Evolutionary conservation across 2,888 invertebrate species (phyloP), one percentile per base, ranked within the genome.

Genomic region (Harmothoe impar): DNA sequence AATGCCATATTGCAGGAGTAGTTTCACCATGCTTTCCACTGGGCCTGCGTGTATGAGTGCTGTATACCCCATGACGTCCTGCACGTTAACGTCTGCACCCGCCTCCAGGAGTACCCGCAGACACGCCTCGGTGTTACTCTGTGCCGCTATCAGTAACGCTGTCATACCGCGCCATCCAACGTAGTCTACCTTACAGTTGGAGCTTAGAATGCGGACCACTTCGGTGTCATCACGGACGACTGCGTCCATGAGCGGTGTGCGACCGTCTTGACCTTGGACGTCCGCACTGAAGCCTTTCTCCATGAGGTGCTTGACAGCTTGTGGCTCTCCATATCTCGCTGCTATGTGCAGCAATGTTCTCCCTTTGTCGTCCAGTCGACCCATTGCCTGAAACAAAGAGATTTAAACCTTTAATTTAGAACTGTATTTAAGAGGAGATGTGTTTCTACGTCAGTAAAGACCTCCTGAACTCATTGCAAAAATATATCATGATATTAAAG

Each of bases 191-290:
- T 68, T 25, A 33, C 89, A 62, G 5, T 68, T 89, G 33, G 25
- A 15, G 25, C n/a, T n/a, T 10, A 89, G 23, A 33, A n/a, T 23
- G n/a, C 33, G 25, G 1, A 89, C 89, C 25, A 89, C 62, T 29
- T 68, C 68, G 5, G 25, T 23, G 15, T 25, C 25, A n/a, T 43
- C 29, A 17, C 25, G 31, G 35, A 89, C 10, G 17, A 33, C 68
- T 68, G 89, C 89, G 3, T 68, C 89, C 68, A 89, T 89, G 10
- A 89, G 68, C 31, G 89, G 89, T 1, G 68, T 89, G 35, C 31
- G 33, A 1, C 68, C 62, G 3, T 25, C 20, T 1, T 54, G n/a
- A 20, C 29, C 29, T 62, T 23, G 52, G 0, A 33, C 89, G n/a
- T 68, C 68, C 1, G 68, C 23, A 12, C 12, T 3, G 31, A 56